Conservation (phyloP, 2,797 vertebrate genomes). For the Ambastaia sidthimunki region DNA sequence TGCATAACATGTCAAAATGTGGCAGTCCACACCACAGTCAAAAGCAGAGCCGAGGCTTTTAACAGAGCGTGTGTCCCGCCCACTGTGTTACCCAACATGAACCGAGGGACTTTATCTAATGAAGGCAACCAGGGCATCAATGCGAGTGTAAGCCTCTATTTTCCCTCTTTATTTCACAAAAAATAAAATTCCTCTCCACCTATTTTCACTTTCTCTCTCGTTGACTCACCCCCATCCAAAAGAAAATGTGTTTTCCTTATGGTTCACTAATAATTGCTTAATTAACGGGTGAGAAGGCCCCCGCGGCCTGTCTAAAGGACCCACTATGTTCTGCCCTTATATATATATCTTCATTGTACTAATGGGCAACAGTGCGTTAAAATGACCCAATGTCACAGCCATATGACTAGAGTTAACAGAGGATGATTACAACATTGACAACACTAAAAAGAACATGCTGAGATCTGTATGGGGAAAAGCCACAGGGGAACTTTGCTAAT, state of each 20-base stretch:
- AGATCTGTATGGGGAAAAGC: background rate
- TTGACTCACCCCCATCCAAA: slow-evolving; percentile 1
- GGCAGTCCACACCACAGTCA: slow-evolving; percentile 43
- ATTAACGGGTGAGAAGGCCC: slow-evolving; percentile 42
- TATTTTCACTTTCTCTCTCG: slow-evolving; percentile 18
- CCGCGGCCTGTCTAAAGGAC: slow-evolving; percentile 13
- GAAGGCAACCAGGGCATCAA: slow-evolving; percentile 66
- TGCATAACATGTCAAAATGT: slow-evolving; percentile 60
- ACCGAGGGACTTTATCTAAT: slow-evolving; percentile 68
- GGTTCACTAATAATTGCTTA: slow-evolving; percentile 35
- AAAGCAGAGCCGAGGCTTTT: slow-evolving; percentile 48
- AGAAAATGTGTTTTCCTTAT: slow-evolving; percentile 9
- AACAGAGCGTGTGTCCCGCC: slow-evolving; percentile 15
- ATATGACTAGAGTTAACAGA: background rate
- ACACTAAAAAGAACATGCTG: slow-evolving; percentile 23
- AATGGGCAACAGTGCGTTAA: slow-evolving; percentile 19
- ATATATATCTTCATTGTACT: background rate
- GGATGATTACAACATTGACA: slow-evolving; percentile 28
- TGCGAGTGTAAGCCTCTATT: slow-evolving; percentile 60
- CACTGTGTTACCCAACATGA: slow-evolving; percentile 30
- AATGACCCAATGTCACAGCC: slow-evolving; percentile 26
- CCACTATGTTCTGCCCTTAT: background rate
- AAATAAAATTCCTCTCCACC: background rate
- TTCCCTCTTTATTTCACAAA: slow-evolving; percentile 69
- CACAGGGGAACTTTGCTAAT: slow-evolving; percentile 24